These are phyloP conservation scores for Leptobrachium leishanense DNA, from an alignment of 2,113 vertebrate species.

Conservation along the genomic window DNA sequence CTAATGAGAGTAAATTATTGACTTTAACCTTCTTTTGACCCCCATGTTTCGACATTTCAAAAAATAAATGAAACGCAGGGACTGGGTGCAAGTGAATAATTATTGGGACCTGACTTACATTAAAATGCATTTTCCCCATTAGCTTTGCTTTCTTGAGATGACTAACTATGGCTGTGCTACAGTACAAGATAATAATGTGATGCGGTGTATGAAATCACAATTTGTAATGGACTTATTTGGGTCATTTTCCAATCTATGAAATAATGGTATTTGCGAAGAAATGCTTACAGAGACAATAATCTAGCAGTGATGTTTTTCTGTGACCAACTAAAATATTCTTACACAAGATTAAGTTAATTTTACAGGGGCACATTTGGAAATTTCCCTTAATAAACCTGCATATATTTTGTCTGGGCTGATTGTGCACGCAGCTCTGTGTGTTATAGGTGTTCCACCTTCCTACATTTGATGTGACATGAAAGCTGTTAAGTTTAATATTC, in stretches of 20 bases:
- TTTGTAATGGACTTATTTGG: constrained; percentile 14
- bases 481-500: no score
- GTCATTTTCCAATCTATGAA: constrained; percentile 14
- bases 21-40: constrained; percentile 45
- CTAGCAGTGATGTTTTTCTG: neutral
- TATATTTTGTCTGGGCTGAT: neutral
- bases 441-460: no score
- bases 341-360: no score
- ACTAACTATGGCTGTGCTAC: constrained; percentile 5
- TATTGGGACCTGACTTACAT: constrained; percentile 39
- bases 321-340: neutral
- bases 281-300: neutral
- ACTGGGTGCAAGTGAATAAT: constrained; percentile 15
- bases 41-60: constrained; percentile 26
- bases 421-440: no score
- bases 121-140: constrained; percentile 19
- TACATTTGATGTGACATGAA: no score
- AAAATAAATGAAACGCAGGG: constrained; percentile 33
- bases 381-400: no score
- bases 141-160: constrained; percentile 13
- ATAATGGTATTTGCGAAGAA: constrained; percentile 17
- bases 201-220: constrained; percentile 17
- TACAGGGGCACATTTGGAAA: no score
- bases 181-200: constrained; percentile 14
- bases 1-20: constrained; percentile 35